Percentiles rank a stretch among this genome's conserved stretches.
These are phyloP conservation scores for Catocala fraxini DNA, from an alignment of 2,888 invertebrate species.

Conservation along the genomic window DNA sequence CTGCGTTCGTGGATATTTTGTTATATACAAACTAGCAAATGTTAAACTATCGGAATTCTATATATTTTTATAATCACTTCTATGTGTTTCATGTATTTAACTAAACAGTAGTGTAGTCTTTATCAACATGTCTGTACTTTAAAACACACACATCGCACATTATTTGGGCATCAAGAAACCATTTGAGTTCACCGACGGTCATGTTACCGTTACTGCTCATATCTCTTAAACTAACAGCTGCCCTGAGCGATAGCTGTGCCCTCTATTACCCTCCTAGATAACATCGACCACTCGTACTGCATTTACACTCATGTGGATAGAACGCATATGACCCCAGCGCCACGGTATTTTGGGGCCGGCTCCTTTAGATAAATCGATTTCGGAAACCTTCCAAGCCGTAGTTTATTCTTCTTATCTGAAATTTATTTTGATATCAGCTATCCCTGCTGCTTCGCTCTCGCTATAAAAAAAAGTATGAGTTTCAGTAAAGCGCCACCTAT, in stretches of 20 bases:
- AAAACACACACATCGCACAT: slow-evolving; percentile 13
- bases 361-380: slow-evolving; percentile 22
- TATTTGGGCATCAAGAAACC: slow-evolving; percentile 26
- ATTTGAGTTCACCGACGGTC: slow-evolving; percentile 26
- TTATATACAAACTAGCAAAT: too few species aligned
- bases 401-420: too few species aligned
- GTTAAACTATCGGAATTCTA: too few species aligned
- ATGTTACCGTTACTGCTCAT: slow-evolving; percentile 33
- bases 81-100: background rate
- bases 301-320: slow-evolving; percentile 37
- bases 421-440: too few species aligned
- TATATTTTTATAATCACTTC: too few species aligned
- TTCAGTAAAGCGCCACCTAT: too few species aligned
- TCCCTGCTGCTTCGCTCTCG: too few species aligned
- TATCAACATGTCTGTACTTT: slow-evolving; percentile 4
- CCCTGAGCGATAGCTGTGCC: slow-evolving; percentile 48
- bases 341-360: slow-evolving; percentile 26
- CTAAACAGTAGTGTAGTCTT: slow-evolving; percentile 7
- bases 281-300: slow-evolving; percentile 45
- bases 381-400: too few species aligned
- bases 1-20: too few species aligned
- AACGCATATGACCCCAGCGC: slow-evolving; percentile 41
- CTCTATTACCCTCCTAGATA: slow-evolving; percentile 53
- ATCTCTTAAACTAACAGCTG: slow-evolving; percentile 45
- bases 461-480: too few species aligned